phyloP scores from a whole-genome alignment of 2,888 invertebrate genomes.

The Sinohyriopsis cumingii region DNA sequence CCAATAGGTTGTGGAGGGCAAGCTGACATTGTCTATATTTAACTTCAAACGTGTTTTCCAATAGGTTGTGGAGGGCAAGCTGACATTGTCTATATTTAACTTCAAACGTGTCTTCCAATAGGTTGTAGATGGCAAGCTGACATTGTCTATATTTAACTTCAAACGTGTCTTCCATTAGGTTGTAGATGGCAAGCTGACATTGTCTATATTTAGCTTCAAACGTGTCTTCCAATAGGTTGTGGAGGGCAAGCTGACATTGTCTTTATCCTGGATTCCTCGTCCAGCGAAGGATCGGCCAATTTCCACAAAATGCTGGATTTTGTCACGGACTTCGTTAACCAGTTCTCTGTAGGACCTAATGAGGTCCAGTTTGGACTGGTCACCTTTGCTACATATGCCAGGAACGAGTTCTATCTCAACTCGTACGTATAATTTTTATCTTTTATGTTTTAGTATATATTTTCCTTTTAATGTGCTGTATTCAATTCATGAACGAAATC shows the following conservation, averaged over 20 bases:
- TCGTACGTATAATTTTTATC: slow-evolving; percentile 5
- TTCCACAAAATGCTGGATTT: slow-evolving; percentile 58
- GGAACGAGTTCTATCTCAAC: slow-evolving; percentile 42
- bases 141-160: slow-evolving; percentile 27
- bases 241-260: slow-evolving; percentile 30
- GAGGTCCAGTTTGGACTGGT: slow-evolving; percentile 50
- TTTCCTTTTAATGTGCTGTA: no score
- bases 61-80: no score
- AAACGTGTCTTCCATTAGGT: no score
- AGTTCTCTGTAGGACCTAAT: slow-evolving; percentile 49
- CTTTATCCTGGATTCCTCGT: slow-evolving; percentile 48
- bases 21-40: slow-evolving; percentile 47
- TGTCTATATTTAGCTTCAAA: no score
- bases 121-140: slow-evolving; percentile 16
- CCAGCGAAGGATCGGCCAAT: slow-evolving; percentile 51
- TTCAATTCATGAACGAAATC: no score
- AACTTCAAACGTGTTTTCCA: no score
- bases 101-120: no score
- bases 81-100: slow-evolving; percentile 51
- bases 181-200: no score
- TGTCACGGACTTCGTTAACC: slow-evolving; percentile 45
- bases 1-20: no score
- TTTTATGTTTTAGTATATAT: no score
- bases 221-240: no score
- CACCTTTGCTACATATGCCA: slow-evolving; percentile 37